These are phyloP conservation scores for Sebastes kiyomatsui DNA, from an alignment of 2,797 vertebrate genomes.

Conservation along the genomic window DNA sequence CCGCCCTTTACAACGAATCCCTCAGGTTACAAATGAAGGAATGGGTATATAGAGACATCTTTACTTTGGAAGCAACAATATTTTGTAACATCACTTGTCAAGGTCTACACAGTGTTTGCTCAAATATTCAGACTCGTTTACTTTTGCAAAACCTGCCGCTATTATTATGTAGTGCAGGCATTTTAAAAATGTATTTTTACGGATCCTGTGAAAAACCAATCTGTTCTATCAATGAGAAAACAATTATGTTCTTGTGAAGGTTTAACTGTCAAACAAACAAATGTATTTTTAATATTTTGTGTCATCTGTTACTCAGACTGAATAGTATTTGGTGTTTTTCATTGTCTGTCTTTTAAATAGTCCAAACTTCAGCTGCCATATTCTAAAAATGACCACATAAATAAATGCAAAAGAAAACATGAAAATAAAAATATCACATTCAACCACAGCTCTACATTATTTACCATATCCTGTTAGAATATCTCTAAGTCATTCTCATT, in stretches of 20 bases:
- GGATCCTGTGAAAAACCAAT: background rate
- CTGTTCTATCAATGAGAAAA: background rate
- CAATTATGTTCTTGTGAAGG: background rate
- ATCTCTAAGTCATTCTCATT: conserved; percentile 9
- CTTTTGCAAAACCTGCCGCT: background rate
- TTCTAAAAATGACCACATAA: background rate
- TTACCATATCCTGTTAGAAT: background rate
- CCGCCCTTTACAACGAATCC: conserved; percentile 7
- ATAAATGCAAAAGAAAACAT: background rate
- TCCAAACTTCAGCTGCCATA: background rate
- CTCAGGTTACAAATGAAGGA: conserved; percentile 26
- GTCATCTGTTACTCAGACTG: background rate
- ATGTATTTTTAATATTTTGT: background rate
- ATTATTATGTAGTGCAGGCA: background rate
- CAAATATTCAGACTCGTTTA: background rate
- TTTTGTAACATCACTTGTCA: background rate
- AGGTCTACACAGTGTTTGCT: background rate
- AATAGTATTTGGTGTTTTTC: background rate
- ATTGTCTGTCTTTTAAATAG: background rate
- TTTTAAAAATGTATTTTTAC: background rate
- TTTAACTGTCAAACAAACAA: background rate
- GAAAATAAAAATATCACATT: background rate
- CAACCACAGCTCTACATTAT: background rate
- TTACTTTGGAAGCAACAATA: background rate
- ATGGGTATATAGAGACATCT: background rate